Conservation (phyloP, 2,113 vertebrate genomes). For the Oncorhynchus mykiss region DNA sequence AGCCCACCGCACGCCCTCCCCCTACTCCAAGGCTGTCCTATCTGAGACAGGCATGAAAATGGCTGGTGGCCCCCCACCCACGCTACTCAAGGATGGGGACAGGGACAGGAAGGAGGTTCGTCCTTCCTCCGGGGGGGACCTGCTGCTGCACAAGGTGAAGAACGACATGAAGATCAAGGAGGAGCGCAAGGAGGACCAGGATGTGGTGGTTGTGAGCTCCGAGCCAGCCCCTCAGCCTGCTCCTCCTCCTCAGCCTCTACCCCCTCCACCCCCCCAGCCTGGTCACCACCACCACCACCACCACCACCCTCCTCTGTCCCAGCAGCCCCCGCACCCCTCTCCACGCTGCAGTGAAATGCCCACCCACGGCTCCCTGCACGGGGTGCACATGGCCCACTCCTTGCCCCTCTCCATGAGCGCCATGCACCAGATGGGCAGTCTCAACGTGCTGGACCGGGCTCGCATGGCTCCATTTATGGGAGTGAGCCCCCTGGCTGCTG, state of each 20-base stretch:
- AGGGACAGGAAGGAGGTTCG: constrained; percentile 68
- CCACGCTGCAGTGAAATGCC: constrained; percentile 76
- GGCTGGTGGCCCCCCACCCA: constrained; percentile 71
- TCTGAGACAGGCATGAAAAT: constrained; percentile 81
- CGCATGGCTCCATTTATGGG: constrained; percentile 91
- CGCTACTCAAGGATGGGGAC: constrained; percentile 78
- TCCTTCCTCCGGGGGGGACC: constrained; percentile 49
- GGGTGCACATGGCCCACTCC: constrained; percentile 84
- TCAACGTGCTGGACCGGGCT: constrained; percentile 86
- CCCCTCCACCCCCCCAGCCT: constrained; percentile 47
- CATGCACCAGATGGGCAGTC: constrained; percentile 86
- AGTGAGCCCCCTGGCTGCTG: constrained; percentile 79
- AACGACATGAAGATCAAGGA: constrained; percentile 95
- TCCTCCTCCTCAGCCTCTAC: constrained; percentile 53
- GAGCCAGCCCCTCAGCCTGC: constrained; percentile 79
- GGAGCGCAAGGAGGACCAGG: constrained; percentile 90
- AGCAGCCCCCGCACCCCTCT: constrained; percentile 64
- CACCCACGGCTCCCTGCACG: constrained; percentile 75
- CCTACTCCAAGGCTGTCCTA: constrained; percentile 82
- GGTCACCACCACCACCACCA: constrained; percentile 31
- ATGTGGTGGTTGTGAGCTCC: constrained; percentile 84
- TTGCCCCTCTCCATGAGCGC: constrained; percentile 84
- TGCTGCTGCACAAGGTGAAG: constrained; percentile 84
- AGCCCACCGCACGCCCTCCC: constrained; percentile 83
- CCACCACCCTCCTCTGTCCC: constrained; percentile 66